Percentiles rank a stretch among this genome's conserved stretches.
Conservation (phyloP, 2,888 invertebrate species). For the Ornithoptera alexandrae region DNA sequence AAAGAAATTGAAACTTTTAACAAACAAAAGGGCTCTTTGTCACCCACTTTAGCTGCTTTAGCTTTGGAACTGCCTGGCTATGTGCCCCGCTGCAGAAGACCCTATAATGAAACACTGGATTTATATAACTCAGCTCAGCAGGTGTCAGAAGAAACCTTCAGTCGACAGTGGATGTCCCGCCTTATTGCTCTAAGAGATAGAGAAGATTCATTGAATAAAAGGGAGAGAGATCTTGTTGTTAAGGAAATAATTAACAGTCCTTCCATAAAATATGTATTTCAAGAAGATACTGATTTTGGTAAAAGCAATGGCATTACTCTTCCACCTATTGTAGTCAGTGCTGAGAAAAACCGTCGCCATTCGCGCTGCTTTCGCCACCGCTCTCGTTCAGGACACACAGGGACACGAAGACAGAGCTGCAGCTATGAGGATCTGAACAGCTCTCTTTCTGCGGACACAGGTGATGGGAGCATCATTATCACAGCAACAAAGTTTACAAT, state of each 20-base stretch:
- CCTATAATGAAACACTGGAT: conserved; percentile 50
- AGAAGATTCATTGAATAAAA: conserved; percentile 74
- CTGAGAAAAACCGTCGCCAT: conserved; percentile 42
- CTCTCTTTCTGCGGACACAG: conserved; percentile 79
- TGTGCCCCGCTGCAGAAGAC: conserved; percentile 65
- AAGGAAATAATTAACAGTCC: conserved; percentile 72
- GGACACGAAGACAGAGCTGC: conserved; percentile 57
- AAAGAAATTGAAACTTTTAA: conserved; percentile 40
- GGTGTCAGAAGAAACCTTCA: conserved; percentile 77
- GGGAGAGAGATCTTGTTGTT: conserved; percentile 69
- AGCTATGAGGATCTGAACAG: conserved; percentile 80
- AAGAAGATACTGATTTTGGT: conserved; percentile 40
- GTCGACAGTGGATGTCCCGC: conserved; percentile 80
- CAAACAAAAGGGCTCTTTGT: conserved; percentile 49
- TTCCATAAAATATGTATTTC: conserved; percentile 50
- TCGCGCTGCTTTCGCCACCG: conserved; percentile 56
- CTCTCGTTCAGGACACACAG: conserved; percentile 49
- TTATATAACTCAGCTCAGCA: conserved; percentile 63
- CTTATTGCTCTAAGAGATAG: conserved; percentile 73
- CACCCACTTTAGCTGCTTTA: conserved; percentile 70
- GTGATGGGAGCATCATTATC: conserved; percentile 76
- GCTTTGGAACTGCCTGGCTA: conserved; percentile 74
- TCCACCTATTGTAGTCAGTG: conserved; percentile 55
- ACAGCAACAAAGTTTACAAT: conserved; percentile 75
- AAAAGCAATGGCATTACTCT: conserved; percentile 68